Conservation (phyloP, 2,113 vertebrate genomes). For the Hippolais icterina region DNA sequence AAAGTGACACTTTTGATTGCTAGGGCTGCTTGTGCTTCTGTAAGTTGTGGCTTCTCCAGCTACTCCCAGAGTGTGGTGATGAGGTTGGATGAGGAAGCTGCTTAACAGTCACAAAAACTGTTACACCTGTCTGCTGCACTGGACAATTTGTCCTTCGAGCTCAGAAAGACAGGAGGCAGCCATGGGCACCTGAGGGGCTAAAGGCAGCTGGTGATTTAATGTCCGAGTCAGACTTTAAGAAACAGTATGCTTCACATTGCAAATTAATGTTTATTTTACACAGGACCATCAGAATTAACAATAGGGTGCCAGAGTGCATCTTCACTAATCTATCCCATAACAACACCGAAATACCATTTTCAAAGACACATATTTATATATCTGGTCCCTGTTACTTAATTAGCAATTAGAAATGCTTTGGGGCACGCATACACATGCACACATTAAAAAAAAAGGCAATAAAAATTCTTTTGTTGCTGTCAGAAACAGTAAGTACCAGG, state of each 20-base stretch:
- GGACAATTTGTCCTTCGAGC: not conserved
- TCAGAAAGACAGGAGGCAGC: not conserved
- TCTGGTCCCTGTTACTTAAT: not conserved
- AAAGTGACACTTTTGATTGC: not conserved
- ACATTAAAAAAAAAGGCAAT: not conserved
- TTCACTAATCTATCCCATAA: not conserved
- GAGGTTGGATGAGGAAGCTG: not conserved
- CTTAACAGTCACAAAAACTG: not conserved
- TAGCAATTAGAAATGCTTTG: not conserved
- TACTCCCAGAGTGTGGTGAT: not conserved
- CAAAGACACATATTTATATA: not conserved
- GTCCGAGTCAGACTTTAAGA: conserved; percentile 24
- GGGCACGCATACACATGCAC: not conserved
- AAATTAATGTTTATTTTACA: conserved; percentile 54
- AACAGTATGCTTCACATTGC: conserved; percentile 2
- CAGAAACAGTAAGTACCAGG: not conserved
- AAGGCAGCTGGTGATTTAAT: conserved; percentile 42
- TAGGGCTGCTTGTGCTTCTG: conserved; percentile 8
- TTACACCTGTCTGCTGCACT: not conserved
- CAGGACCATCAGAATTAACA: not conserved
- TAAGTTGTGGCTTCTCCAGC: not conserved
- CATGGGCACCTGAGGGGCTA: not conserved
- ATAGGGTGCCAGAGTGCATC: not conserved
- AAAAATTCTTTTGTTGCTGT: not conserved
- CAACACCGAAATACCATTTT: not conserved